Conservation (phyloP, 2,113 vertebrate species). For the Pampusana beccarii region DNA sequence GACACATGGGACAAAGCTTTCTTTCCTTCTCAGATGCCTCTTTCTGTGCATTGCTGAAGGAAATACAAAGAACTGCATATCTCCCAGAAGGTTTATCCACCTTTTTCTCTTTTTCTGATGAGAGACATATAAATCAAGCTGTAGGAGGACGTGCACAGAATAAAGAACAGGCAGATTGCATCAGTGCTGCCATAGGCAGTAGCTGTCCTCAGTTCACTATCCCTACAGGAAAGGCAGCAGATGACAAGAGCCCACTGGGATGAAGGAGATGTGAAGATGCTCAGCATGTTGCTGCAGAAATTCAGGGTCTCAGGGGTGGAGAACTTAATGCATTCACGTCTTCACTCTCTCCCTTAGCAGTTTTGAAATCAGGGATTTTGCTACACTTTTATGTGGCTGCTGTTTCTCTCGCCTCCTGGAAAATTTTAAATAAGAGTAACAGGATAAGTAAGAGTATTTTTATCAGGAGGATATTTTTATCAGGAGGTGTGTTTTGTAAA, state of each 20-base stretch:
- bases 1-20: neutral
- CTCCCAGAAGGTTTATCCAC: neutral
- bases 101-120: neutral
- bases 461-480: accelerated
- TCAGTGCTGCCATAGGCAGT: neutral
- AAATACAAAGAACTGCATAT: neutral
- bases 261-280: neutral
- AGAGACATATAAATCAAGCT: neutral
- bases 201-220: neutral
- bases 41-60: neutral
- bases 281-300: neutral
- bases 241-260: neutral
- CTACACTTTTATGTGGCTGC: accelerated
- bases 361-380: neutral
- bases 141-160: neutral
- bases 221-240: neutral
- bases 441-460: neutral
- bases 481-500: neutral
- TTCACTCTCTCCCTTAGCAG: neutral
- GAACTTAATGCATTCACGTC: neutral
- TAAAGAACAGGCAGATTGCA: neutral
- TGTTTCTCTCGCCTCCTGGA: neutral
- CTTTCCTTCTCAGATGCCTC: neutral
- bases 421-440: neutral
- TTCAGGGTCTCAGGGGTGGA: neutral